Percentiles rank a stretch among this genome's conserved stretches.
Evolutionary conservation across 2,113 vertebrate genomes (phyloP).

Genomic region (Mus pahari): DNA sequence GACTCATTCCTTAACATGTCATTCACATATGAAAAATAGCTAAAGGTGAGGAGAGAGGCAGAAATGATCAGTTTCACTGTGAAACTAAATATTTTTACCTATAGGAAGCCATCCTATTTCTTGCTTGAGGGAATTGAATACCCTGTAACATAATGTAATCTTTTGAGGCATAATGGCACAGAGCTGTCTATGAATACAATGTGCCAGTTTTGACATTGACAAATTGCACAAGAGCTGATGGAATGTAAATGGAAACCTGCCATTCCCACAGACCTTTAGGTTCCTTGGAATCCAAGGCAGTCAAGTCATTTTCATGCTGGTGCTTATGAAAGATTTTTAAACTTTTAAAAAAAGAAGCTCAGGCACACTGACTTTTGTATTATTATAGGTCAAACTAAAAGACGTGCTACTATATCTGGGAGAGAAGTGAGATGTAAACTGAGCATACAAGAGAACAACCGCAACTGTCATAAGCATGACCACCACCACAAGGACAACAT

Average conservation of each 20-base stretch:
- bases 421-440: conserved; percentile 31
- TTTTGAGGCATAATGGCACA: conserved; percentile 75
- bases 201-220: conserved; percentile 77
- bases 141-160: conserved; percentile 75
- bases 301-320: conserved; percentile 60
- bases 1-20: conserved; percentile 35
- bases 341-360: background rate
- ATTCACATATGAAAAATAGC: conserved; percentile 38
- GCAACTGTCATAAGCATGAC: background rate
- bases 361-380: conserved; percentile 4
- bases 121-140: conserved; percentile 76
- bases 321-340: conserved; percentile 44
- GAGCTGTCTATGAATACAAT: conserved; percentile 68
- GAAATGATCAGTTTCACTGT: conserved; percentile 59
- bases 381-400: background rate
- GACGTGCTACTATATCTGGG: background rate
- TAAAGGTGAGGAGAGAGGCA: background rate
- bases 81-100: conserved; percentile 73
- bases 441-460: background rate
- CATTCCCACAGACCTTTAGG: conserved; percentile 41
- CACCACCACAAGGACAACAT: background rate
- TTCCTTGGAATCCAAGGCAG: conserved; percentile 68
- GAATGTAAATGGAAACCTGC: conserved; percentile 72
- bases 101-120: conserved; percentile 76
- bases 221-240: conserved; percentile 60